Evolutionary conservation across 2,113 vertebrate genomes (phyloP).

Genomic region (Pelmatolapia mariae): DNA sequence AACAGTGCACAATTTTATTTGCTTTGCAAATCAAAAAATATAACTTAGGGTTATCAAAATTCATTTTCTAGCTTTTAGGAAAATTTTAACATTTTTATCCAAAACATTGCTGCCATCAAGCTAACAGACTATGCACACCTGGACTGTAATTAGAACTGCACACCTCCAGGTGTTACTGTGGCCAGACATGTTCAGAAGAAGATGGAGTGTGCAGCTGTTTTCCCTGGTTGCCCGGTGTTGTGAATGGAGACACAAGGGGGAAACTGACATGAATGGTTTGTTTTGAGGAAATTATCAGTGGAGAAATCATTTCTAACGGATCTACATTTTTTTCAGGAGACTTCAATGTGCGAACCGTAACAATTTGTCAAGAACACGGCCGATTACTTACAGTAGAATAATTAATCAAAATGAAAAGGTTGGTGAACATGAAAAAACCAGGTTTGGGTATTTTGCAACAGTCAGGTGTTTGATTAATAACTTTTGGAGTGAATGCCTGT

Average conservation of each 20-base stretch:
- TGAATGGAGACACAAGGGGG: neutral
- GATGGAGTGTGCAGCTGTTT: neutral
- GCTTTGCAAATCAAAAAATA: neutral
- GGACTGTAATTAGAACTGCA: neutral
- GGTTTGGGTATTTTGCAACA: neutral
- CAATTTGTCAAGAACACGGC: neutral
- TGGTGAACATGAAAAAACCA: neutral
- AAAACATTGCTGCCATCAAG: neutral
- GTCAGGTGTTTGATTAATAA: neutral
- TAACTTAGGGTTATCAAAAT: neutral
- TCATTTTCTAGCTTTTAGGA: neutral
- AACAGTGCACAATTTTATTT: neutral
- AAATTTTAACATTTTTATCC: neutral
- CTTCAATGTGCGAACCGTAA: neutral
- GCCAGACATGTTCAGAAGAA: neutral
- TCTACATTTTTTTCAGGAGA: neutral
- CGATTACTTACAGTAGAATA: neutral
- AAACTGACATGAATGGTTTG: neutral
- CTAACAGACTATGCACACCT: neutral
- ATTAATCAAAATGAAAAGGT: neutral
- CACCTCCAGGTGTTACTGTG: neutral
- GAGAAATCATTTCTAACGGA: neutral
- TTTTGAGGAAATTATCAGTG: neutral
- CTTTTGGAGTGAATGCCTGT: neutral
- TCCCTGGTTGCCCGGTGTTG: neutral